These are phyloP conservation scores for Leptinotarsa rubiginosa DNA, from an alignment of 2,888 invertebrate genomes.

Conservation along the genomic window DNA sequence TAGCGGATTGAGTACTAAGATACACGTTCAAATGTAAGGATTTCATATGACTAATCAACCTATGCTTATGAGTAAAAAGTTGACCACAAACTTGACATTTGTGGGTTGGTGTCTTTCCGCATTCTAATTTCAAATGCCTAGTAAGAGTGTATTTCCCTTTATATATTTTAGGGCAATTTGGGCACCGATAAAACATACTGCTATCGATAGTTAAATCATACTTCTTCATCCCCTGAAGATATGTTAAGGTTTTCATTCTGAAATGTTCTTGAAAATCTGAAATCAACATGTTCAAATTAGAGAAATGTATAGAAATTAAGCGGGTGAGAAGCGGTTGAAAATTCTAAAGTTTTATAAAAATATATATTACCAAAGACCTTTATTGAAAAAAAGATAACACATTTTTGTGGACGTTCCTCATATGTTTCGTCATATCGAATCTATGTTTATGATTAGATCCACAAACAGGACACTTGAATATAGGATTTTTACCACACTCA, in stretches of 20 bases:
- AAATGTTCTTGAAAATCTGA: conserved; percentile 22
- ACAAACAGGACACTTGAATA: conserved; percentile 58
- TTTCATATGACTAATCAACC: conserved; percentile 57
- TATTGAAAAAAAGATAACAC: conserved; percentile 13
- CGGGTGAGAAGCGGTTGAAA: neutral
- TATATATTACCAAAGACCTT: neutral
- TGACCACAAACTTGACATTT: conserved; percentile 59
- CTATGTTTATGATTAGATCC: conserved; percentile 50
- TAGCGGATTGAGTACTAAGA: conserved; percentile 15
- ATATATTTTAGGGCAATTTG: conserved; percentile 60
- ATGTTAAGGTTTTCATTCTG: conserved; percentile 4
- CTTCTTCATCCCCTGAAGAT: conserved; percentile 3
- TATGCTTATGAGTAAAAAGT: conserved; percentile 59
- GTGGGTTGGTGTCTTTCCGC: conserved; percentile 62
- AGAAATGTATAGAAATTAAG: neutral
- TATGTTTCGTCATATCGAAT: conserved; percentile 52
- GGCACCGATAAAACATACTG: conserved; percentile 51
- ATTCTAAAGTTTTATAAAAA: neutral
- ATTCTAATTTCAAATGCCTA: conserved; percentile 66
- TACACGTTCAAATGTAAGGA: conserved; percentile 53
- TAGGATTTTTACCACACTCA: conserved; percentile 56
- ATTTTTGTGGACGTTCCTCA: conserved; percentile 45
- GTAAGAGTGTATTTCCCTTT: conserved; percentile 59
- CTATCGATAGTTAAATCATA: conserved; percentile 46
- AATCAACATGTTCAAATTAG: conserved; percentile 22